These are phyloP conservation scores for Numida meleagris DNA, from an alignment of 2,113 vertebrate species.

Conservation along the genomic window DNA sequence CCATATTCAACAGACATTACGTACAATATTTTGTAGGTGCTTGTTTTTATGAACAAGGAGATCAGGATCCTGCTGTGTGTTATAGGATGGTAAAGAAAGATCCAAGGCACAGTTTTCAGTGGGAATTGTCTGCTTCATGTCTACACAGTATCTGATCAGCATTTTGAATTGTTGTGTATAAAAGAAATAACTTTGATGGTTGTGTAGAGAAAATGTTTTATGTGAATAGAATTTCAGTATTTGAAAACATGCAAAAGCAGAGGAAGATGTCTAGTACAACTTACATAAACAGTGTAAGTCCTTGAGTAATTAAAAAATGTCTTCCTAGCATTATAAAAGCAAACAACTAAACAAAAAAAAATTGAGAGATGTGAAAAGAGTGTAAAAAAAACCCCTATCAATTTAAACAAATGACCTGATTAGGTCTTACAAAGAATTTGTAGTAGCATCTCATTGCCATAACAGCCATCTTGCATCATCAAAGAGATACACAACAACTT, in stretches of 20 bases:
- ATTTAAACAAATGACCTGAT: conserved; percentile 25
- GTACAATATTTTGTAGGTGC: conserved; percentile 51
- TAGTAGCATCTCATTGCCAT: conserved; percentile 34
- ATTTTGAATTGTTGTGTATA: neutral
- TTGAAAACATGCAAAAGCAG: neutral
- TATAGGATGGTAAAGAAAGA: neutral
- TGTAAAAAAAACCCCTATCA: neutral
- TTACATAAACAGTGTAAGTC: neutral
- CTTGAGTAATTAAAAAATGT: neutral
- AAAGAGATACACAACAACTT: conserved; percentile 15
- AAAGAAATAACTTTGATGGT: neutral
- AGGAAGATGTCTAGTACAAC: neutral
- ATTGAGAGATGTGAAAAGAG: neutral
- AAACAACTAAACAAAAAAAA: neutral
- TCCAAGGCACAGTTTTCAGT: neutral
- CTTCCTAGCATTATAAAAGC: neutral
- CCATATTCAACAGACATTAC: conserved; percentile 52
- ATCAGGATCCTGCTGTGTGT: neutral
- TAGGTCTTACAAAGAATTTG: conserved; percentile 31
- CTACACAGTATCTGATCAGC: neutral
- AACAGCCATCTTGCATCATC: conserved; percentile 47
- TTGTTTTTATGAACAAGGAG: conserved; percentile 37
- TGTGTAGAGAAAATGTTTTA: neutral
- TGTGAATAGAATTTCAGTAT: neutral
- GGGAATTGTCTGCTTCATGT: neutral